Evolutionary conservation across 2,888 invertebrate genomes (phyloP).

Genomic region (Anorthoa munda): DNA sequence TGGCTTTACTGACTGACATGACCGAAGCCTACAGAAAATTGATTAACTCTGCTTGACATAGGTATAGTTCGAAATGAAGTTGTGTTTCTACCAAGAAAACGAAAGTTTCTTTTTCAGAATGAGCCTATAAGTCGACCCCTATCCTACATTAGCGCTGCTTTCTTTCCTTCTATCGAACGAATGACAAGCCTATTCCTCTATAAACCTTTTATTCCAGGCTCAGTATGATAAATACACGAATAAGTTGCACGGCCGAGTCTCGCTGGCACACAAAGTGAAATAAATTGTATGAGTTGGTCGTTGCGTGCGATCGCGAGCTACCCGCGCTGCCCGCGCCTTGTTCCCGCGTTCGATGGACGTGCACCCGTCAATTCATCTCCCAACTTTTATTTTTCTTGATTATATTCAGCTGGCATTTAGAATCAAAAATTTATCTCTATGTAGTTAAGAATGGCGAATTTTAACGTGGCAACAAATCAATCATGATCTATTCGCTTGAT

Average conservation of each 20-base stretch:
- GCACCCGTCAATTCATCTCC: slow-evolving; percentile 74
- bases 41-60: not conserved
- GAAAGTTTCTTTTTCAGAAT: not conserved
- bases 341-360: slow-evolving; percentile 57
- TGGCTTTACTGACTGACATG: not conserved
- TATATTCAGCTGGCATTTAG: slow-evolving; percentile 60
- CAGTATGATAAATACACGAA: slow-evolving; percentile 53
- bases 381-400: slow-evolving; percentile 71
- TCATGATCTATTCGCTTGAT: slow-evolving; percentile 46
- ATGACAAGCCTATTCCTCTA: slow-evolving; percentile 19
- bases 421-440: slow-evolving; percentile 57
- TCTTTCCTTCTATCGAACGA: slow-evolving; percentile 14
- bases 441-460: slow-evolving; percentile 52
- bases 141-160: not conserved
- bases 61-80: not conserved
- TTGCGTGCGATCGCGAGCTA: slow-evolving; percentile 72
- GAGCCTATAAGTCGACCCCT: not conserved
- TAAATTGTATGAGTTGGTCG: slow-evolving; percentile 78
- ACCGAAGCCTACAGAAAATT: not conserved
- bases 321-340: slow-evolving; percentile 42
- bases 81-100: not conserved
- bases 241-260: slow-evolving; percentile 44
- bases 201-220: slow-evolving; percentile 40
- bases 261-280: slow-evolving; percentile 81
- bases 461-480: slow-evolving; percentile 60